Evolutionary conservation across 2,888 invertebrate species (phyloP).

Genomic region (Liopterus haemorrhoidalis): DNA sequence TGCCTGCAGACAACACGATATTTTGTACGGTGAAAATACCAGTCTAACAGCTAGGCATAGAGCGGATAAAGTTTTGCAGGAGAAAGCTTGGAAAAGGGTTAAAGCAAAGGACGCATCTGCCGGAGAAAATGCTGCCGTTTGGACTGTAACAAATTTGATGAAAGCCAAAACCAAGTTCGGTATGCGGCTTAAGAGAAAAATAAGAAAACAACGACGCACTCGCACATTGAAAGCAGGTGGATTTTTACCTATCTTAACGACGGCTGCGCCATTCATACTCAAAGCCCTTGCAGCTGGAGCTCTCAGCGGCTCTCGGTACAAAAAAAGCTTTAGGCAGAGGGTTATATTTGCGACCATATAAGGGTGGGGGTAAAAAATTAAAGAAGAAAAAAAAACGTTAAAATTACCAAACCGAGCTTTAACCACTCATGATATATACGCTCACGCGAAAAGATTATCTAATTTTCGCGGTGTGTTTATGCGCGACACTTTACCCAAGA

Average conservation of each 20-base stretch:
- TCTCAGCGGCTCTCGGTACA: too few relatives aligned
- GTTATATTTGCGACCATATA: too few relatives aligned
- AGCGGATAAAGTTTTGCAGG: conserved; percentile 39
- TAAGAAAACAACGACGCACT: too few relatives aligned
- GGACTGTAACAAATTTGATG: conserved; percentile 36
- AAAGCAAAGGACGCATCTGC: conserved; percentile 34
- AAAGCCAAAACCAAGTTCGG: conserved; percentile 37
- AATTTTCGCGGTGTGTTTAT: conserved; percentile 36
- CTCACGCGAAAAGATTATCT: conserved; percentile 7
- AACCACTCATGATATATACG: conserved; percentile 1
- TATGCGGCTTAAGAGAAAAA: too few relatives aligned
- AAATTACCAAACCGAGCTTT: conserved; percentile 5
- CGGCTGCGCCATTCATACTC: too few relatives aligned
- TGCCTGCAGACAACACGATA: conserved; percentile 39
- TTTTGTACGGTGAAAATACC: conserved; percentile 32
- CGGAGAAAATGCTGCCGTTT: conserved; percentile 37
- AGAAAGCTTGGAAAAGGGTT: conserved; percentile 36
- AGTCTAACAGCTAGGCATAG: conserved; percentile 33
- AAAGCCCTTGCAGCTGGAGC: too few relatives aligned
- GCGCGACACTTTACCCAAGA: conserved; percentile 30
- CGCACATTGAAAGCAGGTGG: too few relatives aligned
- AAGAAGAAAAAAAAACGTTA: too few relatives aligned
- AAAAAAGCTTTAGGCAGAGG: too few relatives aligned
- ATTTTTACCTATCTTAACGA: too few relatives aligned
- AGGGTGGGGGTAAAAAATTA: too few relatives aligned